phyloP scores from a whole-genome alignment of 1,140 invertebrate genomes.

The Drosophila albomicans region DNA sequence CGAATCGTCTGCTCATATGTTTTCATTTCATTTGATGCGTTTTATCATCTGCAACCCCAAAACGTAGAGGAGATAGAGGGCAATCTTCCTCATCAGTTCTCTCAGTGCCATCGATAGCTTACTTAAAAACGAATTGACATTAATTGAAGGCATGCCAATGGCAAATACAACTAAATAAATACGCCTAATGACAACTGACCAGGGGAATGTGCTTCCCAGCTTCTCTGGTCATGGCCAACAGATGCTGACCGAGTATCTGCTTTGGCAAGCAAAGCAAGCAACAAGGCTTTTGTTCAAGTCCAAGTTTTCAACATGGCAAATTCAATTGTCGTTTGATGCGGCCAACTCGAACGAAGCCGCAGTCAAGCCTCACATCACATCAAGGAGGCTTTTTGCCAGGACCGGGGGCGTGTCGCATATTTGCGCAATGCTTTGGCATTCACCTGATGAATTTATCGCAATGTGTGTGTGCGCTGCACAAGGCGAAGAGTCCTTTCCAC shows the following conservation, averaged over 20 bases:
- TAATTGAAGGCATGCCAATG: slow-evolving; percentile 81
- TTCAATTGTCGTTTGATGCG: slow-evolving; percentile 84
- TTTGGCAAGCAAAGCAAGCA: slow-evolving; percentile 11
- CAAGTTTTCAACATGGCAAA: slow-evolving; percentile 80
- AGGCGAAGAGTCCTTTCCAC: slow-evolving; percentile 13
- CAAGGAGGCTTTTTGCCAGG: slow-evolving; percentile 20
- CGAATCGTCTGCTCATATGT: slow-evolving; percentile 74
- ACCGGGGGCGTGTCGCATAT: slow-evolving; percentile 46
- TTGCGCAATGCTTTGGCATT: slow-evolving; percentile 76
- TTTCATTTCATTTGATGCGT: slow-evolving; percentile 74
- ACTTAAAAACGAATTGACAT: slow-evolving; percentile 84
- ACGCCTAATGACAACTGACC: slow-evolving; percentile 65
- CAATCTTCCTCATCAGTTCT: not conserved
- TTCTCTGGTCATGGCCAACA: slow-evolving; percentile 27
- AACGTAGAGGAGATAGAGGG: not conserved
- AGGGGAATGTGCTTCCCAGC: slow-evolving; percentile 53
- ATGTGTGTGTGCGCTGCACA: slow-evolving; percentile 31
- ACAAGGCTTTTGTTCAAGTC: slow-evolving; percentile 53
- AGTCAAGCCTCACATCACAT: slow-evolving; percentile 55
- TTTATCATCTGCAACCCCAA: slow-evolving; percentile 24
- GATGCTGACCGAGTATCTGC: slow-evolving; percentile 7
- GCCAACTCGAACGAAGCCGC: slow-evolving; percentile 53
- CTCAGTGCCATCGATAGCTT: slow-evolving; percentile 73
- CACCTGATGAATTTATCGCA: slow-evolving; percentile 85
- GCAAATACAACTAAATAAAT: slow-evolving; percentile 83